Evolutionary conservation across 2,888 invertebrate species (phyloP), one percentile per base, ranked within the genome.

Genomic region (Esperia sulphurella): DNA sequence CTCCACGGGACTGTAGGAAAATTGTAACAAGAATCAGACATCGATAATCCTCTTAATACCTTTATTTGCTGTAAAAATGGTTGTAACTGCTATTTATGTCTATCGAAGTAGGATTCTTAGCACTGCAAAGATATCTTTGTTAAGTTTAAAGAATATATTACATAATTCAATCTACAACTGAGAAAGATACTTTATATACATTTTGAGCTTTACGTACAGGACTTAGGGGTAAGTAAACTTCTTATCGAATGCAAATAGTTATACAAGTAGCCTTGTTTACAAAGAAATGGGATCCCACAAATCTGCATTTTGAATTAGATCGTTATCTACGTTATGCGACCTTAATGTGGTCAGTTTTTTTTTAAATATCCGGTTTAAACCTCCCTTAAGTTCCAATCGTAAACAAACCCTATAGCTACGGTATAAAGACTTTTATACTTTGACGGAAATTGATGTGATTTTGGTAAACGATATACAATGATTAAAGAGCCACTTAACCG

Each of bases 281-380:
- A 60, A 65, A 62, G 65, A 69, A 73, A 68, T 71, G 68, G 70
- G 68, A 73, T 73, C 66, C 68, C 64, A 59, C 68, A 74, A 75
- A 82, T 82, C 79, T 79, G 75, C 77, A 79, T 78, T 79, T 70
- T 65, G 71, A 68, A 80, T 81, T 77, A 81, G 84, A 87, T 86
- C 71, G 75, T 80, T 83, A 88, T 88, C 86, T 75, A 45, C 54
- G 59, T 77, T 80, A 79, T 78, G 58, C 74, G 66, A 58, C 62
- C 60, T 68, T 66, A 78, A 77, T 75, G 67, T 64, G 63, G 60
- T 67, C 68, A 64, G 65, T 73, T 74, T 76, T 70, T 60, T 52
- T 58, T n/a, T n/a, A n/a, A 60, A 46, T 68, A 75, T 76, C 77
- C 75, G 75, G 71, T 69, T 60, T 47, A 37, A 55, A 54, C 56